These are phyloP conservation scores for Druon quercuslanigerum DNA, from an alignment of 1,140 invertebrate species.

Conservation along the genomic window DNA sequence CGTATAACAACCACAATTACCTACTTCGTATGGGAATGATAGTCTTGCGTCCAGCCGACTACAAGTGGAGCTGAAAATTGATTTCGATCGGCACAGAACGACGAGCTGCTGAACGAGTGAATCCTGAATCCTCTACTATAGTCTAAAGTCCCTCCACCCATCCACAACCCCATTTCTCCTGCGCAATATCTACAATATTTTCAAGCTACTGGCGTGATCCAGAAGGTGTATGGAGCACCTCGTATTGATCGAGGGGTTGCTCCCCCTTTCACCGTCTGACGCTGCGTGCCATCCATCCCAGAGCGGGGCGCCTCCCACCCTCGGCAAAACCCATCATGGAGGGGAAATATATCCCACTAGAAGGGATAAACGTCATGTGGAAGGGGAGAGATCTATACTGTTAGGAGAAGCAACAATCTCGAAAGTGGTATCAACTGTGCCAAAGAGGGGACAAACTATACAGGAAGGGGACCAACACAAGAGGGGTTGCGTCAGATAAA, in stretches of 20 bases:
- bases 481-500: constrained; percentile 51
- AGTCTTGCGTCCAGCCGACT: not conserved
- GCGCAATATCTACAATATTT: not conserved
- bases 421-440: not conserved
- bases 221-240: not conserved
- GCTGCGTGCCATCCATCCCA: not conserved
- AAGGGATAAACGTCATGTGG: not conserved
- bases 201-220: not conserved
- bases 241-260: constrained; percentile 10
- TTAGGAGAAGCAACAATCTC: not conserved
- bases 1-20: constrained; percentile 35
- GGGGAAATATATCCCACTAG: not conserved
- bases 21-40: constrained; percentile 34
- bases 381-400: not conserved
- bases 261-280: constrained; percentile 13
- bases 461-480: constrained; percentile 33
- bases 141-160: not conserved
- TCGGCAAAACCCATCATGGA: not conserved
- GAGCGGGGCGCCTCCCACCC: not conserved
- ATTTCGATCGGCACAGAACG: constrained; percentile 38
- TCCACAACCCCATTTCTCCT: not conserved
- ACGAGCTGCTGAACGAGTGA: constrained; percentile 13
- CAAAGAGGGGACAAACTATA: constrained; percentile 18
- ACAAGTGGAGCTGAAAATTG: constrained; percentile 40
- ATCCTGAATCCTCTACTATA: constrained; percentile 17